Base-by-base conservation (phyloP, 1,140 invertebrate species). In the Capitella teleta region DNA sequence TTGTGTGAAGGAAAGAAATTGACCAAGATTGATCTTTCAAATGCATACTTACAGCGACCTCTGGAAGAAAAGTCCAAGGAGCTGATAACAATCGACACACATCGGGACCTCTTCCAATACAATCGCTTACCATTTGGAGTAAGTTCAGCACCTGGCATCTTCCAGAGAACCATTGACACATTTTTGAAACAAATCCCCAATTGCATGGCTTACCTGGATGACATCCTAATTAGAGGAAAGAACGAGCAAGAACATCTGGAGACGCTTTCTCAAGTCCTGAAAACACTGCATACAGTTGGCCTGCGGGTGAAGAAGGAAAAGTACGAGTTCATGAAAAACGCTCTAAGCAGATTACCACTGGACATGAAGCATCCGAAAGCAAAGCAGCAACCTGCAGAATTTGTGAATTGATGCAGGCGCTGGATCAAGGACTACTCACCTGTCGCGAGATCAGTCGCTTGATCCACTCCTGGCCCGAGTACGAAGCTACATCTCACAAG, bases 111-210 rank as follows among this genome's bases (percentile, higher is more conserved):
- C 3, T 44, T 44, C 21, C 8, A 10, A n/a, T 26, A 44, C 42
- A 44, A 25, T 21, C 42, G 42, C 8, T 26, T 44, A n/a, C 40
- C 47, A 18, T 53, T 76, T 60, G 75, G 71, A 12, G 64, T 78
- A 12, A 66, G 72, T 53, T 64, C 62, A 8, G 74, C 74, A 2
- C 73, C 74, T 14, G 52, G 58, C 12, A 66, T 73, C 48, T 78
- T 78, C 49, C 68, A 78, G 53, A 26, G 61, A 49, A 57, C 68
- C 28, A 70, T 78, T 25, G 66, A 73, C 40, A 40, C 59, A 49
- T 23, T 62, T 5, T 54, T 76, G 42, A 32, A 45, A 36, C 28
- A 30, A 14, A 45, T 52, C 25, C 21, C 49, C 26, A 60, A 54
- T 38, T 26, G 23, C 10, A 44, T 44, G 21, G 25, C 28, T 21